phyloP scores from a whole-genome alignment of 2,113 vertebrate genomes.

The Poicephalus gulielmi region DNA sequence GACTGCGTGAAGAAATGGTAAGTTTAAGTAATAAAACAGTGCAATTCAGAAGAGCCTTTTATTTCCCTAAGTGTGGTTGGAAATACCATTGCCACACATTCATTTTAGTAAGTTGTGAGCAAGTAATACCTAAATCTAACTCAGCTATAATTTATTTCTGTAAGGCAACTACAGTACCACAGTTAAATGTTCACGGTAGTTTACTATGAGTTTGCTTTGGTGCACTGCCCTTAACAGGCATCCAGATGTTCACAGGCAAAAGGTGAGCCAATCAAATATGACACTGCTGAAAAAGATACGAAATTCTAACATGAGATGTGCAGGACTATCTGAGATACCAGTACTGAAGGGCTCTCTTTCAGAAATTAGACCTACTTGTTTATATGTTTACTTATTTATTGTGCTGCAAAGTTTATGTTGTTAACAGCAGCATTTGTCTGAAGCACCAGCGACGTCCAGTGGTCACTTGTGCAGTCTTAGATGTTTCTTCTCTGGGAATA shows the following conservation, averaged over 20 bases:
- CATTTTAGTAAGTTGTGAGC: constrained; percentile 17
- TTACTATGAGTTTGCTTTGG: constrained; percentile 63
- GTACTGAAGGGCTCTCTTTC: constrained; percentile 65
- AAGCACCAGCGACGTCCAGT: constrained; percentile 20
- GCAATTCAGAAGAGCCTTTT: constrained; percentile 70
- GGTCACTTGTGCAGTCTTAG: background rate
- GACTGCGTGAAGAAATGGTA: constrained; percentile 14
- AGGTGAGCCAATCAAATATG: background rate
- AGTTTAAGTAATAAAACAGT: constrained; percentile 60
- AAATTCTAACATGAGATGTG: constrained; percentile 32
- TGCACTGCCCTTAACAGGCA: constrained; percentile 2
- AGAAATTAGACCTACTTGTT: constrained; percentile 67
- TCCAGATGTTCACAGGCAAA: background rate
- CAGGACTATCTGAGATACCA: constrained; percentile 62
- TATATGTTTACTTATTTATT: background rate
- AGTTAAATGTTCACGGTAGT: constrained; percentile 45
- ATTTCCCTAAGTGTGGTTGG: constrained; percentile 20
- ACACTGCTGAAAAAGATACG: constrained; percentile 24
- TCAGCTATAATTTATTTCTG: constrained; percentile 9
- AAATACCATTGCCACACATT: constrained; percentile 38
- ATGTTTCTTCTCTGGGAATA: constrained; percentile 39
- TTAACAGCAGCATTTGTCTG: constrained; percentile 40
- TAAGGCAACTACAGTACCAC: constrained; percentile 47
- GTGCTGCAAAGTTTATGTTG: constrained; percentile 35
- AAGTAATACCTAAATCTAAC: constrained; percentile 48